A percentile compares a stretch with the other conserved stretches of the same genome.
phyloP scores from a whole-genome alignment of 2,797 vertebrate species.

The Rhadinocentrus ornatus region DNA sequence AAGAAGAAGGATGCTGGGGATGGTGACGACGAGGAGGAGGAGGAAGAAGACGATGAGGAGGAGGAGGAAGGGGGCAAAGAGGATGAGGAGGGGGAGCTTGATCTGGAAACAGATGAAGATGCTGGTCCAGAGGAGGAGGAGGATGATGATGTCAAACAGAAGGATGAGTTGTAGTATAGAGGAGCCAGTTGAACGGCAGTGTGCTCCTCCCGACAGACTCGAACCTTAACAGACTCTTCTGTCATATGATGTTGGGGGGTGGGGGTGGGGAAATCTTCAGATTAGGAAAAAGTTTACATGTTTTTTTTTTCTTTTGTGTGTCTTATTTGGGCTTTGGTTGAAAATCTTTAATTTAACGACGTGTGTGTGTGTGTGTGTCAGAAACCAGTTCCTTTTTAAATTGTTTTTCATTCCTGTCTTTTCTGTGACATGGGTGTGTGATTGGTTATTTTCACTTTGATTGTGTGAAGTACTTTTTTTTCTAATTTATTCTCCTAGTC shows the following conservation, averaged over 20 bases:
- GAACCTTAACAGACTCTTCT: conserved; percentile 43
- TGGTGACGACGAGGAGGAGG: conserved; percentile 64
- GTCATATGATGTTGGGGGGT: conserved; percentile 10
- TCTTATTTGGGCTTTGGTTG: conserved; percentile 6
- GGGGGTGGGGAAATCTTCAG: not conserved
- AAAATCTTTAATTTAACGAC: conserved; percentile 46
- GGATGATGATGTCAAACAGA: conserved; percentile 51
- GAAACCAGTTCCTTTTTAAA: conserved; percentile 9
- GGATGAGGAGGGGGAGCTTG: conserved; percentile 28
- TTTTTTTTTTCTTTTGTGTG: conserved; percentile 1
- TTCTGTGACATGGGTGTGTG: conserved; percentile 23
- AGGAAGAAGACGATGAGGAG: conserved; percentile 7
- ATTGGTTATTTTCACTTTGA: conserved; percentile 43
- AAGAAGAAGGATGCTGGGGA: conserved; percentile 74
- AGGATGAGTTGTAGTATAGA: conserved; percentile 61
- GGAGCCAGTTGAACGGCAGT: conserved; percentile 28
- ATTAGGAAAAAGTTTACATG: conserved; percentile 16
- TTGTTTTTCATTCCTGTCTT: not conserved
- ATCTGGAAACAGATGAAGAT: conserved; percentile 48
- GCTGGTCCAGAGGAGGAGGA: conserved; percentile 64
- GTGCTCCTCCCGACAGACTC: conserved; percentile 12
- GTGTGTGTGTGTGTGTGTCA: conserved; percentile 4
- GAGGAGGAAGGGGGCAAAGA: not conserved
- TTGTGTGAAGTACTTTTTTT: conserved; percentile 23
- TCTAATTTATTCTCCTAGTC: conserved; percentile 64